Percentiles rank a stretch among this genome's conserved stretches.
phyloP scores from a whole-genome alignment of 2,797 vertebrate species.

The Denticeps clupeoides region DNA sequence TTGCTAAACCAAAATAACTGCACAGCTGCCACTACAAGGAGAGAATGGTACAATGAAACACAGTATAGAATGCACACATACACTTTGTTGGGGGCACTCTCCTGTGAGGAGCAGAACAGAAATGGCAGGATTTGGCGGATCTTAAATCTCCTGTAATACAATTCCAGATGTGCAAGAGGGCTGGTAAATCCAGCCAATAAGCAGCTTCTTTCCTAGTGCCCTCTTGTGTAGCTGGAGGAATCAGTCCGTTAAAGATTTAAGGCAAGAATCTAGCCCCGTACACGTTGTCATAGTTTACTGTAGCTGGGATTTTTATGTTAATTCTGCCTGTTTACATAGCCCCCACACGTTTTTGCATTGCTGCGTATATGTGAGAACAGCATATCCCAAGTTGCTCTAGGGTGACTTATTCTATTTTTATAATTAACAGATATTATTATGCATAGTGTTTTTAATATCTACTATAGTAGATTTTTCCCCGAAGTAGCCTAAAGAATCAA shows the following conservation, averaged over 20 bases:
- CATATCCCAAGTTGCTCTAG: conserved; percentile 25
- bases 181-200: too few species aligned
- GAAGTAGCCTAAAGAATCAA: too few species aligned
- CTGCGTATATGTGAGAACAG: conserved; percentile 16
- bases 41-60: conserved; percentile 20
- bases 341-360: conserved; percentile 20
- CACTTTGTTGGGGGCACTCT: conserved; percentile 10
- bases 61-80: background rate
- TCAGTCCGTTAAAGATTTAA: background rate
- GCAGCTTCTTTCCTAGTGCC: too few species aligned
- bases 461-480: conserved; percentile 7
- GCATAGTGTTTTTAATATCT: conserved; percentile 24
- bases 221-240: background rate
- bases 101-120: background rate
- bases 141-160: conserved; percentile 2
- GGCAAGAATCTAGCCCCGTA: too few species aligned
- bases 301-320: conserved; percentile 18
- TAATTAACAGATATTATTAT: conserved; percentile 26
- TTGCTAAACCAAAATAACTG: conserved; percentile 38
- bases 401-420: conserved; percentile 37
- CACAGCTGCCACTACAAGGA: conserved; percentile 30
- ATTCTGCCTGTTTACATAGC: conserved; percentile 21
- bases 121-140: background rate
- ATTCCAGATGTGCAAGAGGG: too few species aligned
- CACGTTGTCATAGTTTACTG: too few species aligned